Evolutionary conservation across 2,113 vertebrate genomes (phyloP).

Genomic region (Syngnathus scovelli): DNA sequence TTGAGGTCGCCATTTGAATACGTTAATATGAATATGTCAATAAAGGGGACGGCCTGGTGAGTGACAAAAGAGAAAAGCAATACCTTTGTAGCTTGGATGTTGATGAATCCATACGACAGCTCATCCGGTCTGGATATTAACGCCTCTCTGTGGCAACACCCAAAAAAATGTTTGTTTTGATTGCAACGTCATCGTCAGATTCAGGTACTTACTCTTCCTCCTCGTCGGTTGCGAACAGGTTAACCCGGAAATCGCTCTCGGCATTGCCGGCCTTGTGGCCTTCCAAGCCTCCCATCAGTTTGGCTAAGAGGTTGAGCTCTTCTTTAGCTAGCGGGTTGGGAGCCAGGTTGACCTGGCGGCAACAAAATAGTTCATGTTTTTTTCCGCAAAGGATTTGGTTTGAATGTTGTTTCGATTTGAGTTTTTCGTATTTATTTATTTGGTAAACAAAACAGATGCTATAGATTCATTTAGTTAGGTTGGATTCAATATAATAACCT

Average conservation of each 20-base stretch:
- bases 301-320: constrained; percentile 90
- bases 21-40: no score
- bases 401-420: no score
- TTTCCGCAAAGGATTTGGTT: no score
- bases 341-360: constrained; percentile 75
- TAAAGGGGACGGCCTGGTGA: not conserved
- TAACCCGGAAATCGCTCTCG: constrained; percentile 84
- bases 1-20: not conserved
- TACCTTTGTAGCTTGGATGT: constrained; percentile 91
- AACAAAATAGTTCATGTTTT: not conserved
- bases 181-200: not conserved
- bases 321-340: constrained; percentile 96
- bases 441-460: no score
- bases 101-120: constrained; percentile 83
- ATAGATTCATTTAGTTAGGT: no score
- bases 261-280: constrained; percentile 70
- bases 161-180: constrained; percentile 19
- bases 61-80: not conserved
- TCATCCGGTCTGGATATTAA: constrained; percentile 83
- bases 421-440: no score
- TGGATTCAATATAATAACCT: no score
- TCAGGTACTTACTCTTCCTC: constrained; percentile 85
- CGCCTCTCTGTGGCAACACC: constrained; percentile 74
- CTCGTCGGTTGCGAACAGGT: constrained; percentile 88
- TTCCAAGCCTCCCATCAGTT: constrained; percentile 87